Conservation (phyloP, 2,888 invertebrate species). For the Osmoderma eremita region DNA sequence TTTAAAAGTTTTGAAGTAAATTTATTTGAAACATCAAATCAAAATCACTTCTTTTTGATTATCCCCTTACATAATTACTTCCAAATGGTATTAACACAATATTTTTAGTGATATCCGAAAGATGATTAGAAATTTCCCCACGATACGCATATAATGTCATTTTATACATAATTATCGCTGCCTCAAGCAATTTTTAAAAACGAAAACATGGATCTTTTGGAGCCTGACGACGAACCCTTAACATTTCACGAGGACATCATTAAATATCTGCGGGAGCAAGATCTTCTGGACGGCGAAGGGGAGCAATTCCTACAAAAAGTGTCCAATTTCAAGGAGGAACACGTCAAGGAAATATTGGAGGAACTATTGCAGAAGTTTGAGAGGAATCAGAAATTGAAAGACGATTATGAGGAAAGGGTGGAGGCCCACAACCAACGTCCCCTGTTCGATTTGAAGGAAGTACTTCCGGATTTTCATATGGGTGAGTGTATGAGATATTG, state of each 20-base stretch:
- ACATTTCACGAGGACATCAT: conserved; percentile 44
- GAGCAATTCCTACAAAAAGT: conserved; percentile 13
- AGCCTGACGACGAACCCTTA: conserved; percentile 36
- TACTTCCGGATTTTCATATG: conserved; percentile 55
- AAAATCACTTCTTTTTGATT: no score
- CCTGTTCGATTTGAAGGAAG: conserved; percentile 51
- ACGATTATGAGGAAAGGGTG: conserved; percentile 51
- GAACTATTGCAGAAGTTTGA: conserved; percentile 54
- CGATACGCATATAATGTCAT: no score
- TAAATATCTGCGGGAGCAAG: conserved; percentile 44
- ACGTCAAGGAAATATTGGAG: conserved; percentile 49
- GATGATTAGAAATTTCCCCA: not conserved
- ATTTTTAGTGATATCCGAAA: not conserved
- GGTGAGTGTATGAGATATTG: no score
- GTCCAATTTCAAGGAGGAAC: conserved; percentile 37
- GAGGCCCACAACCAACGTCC: conserved; percentile 55
- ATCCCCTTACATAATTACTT: no score
- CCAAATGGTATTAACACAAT: no score
- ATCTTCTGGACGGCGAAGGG: conserved; percentile 33
- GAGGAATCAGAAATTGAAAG: conserved; percentile 51
- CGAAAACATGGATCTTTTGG: conserved; percentile 32
- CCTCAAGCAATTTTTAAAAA: not conserved
- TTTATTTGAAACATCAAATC: no score
- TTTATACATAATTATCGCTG: not conserved
- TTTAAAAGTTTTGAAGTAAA: no score